Percentiles rank a stretch among this genome's conserved stretches.
Evolutionary conservation across 2,888 invertebrate species (phyloP).

Genomic region (Hyppa rectilinea): DNA sequence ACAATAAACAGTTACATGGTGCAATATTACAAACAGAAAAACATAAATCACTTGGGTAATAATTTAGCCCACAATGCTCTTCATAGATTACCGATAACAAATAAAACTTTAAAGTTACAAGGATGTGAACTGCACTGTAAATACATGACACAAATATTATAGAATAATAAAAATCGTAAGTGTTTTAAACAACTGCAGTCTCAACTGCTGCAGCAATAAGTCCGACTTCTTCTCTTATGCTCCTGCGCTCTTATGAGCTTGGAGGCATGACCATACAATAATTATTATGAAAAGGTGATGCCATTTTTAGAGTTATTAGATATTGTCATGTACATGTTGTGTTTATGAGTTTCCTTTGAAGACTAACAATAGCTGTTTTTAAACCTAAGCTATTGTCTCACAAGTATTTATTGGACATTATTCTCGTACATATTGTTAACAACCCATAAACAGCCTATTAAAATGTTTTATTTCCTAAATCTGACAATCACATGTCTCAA

Average conservation of each 20-base stretch:
- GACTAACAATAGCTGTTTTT: constrained; percentile 55
- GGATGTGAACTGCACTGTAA: no score
- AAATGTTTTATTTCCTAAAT: constrained; percentile 43
- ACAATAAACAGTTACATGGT: no score
- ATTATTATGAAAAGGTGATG: constrained; percentile 34
- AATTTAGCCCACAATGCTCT: no score
- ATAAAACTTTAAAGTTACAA: no score
- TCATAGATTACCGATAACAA: no score
- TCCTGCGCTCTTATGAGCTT: neutral
- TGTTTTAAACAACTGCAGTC: no score
- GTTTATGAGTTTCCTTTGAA: constrained; percentile 53
- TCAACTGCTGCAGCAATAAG: no score
- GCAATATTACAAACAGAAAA: no score
- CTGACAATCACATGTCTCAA: constrained; percentile 1
- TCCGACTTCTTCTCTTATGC: no score
- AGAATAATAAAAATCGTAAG: no score
- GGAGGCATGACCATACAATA: constrained; percentile 22
- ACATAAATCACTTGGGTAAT: no score
- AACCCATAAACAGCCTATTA: constrained; percentile 33
- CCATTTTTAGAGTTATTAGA: constrained; percentile 39
- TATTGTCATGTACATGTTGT: constrained; percentile 34
- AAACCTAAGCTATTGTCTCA: constrained; percentile 49
- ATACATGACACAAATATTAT: no score
- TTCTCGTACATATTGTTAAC: constrained; percentile 39
- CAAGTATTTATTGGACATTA: constrained; percentile 51